phyloP scores from a whole-genome alignment of 2,888 invertebrate genomes.

The Disparrhopalites patrizii region DNA sequence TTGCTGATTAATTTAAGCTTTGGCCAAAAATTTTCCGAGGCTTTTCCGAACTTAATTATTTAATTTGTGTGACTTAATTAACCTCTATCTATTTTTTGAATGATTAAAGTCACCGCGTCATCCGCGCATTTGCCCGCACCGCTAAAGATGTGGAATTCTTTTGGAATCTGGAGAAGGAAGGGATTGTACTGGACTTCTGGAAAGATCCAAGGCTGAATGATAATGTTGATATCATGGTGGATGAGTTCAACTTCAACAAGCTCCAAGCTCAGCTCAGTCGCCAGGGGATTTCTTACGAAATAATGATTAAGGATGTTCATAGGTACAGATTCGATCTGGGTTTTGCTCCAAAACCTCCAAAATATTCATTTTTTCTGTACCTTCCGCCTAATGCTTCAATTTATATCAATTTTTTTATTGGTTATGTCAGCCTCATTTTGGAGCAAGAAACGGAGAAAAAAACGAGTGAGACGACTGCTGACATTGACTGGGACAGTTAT shows the following conservation, averaged over 20 bases:
- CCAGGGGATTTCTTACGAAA: not conserved
- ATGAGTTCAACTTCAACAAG: not conserved
- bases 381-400: too few relatives aligned
- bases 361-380: too few relatives aligned
- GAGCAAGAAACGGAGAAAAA: not conserved
- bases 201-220: conserved; percentile 10
- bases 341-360: not conserved
- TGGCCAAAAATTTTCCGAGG: not conserved
- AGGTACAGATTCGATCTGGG: not conserved
- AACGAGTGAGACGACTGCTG: not conserved
- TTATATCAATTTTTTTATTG: too few relatives aligned
- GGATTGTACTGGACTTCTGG: conserved; percentile 19
- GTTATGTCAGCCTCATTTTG: conserved; percentile 11
- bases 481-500: conserved; percentile 7
- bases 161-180: not conserved
- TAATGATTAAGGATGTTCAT: conserved; percentile 9
- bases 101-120: not conserved
- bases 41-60: too few relatives aligned
- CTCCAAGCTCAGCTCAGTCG: not conserved
- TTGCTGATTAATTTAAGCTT: not conserved
- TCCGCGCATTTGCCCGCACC: conserved; percentile 6
- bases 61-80: too few relatives aligned
- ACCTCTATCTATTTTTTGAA: too few relatives aligned
- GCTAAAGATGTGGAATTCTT: not conserved
- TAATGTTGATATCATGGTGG: conserved; percentile 16